These are phyloP conservation scores for Tinea pellionella DNA, from an alignment of 2,888 invertebrate genomes.

Conservation along the genomic window DNA sequence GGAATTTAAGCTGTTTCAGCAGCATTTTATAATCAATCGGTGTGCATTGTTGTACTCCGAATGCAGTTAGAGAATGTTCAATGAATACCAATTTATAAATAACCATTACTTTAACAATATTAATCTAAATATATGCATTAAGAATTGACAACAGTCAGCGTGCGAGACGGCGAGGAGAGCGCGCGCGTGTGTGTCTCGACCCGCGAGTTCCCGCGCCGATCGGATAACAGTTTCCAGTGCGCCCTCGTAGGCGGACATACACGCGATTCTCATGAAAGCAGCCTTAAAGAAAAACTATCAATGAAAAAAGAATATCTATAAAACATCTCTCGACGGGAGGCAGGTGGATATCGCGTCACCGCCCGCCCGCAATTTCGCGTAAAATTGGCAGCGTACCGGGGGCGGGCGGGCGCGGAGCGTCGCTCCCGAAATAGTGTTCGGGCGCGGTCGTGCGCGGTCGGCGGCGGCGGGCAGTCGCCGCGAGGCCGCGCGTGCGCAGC, in stretches of 20 bases:
- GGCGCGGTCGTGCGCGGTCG: conserved; percentile 61
- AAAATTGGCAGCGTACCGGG: conserved; percentile 66
- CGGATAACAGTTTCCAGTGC: neutral
- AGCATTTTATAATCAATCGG: neutral
- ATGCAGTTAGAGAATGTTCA: conserved; percentile 10
- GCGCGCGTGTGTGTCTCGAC: conserved; percentile 38
- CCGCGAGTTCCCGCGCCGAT: neutral
- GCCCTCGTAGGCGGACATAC: neutral
- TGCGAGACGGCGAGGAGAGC: conserved; percentile 69
- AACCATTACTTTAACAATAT: conserved; percentile 3
- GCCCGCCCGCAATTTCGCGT: conserved; percentile 70
- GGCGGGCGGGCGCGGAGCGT: conserved; percentile 63
- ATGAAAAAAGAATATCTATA: conserved; percentile 35
- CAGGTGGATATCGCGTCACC: conserved; percentile 59
- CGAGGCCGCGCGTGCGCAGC: conserved; percentile 66
- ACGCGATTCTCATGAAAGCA: neutral
- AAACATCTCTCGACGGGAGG: conserved; percentile 20
- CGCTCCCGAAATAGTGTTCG: conserved; percentile 69
- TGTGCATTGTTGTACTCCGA: neutral
- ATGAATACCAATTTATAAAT: conserved; percentile 7
- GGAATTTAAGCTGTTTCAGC: no score
- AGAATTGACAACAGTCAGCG: conserved; percentile 67
- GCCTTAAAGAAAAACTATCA: conserved; percentile 35
- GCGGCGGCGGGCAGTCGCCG: conserved; percentile 63
- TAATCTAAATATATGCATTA: conserved; percentile 63